A percentile compares a stretch with the other conserved stretches of the same genome.
These are phyloP conservation scores for Drepana arcuata DNA, from an alignment of 1,140 invertebrate genomes.

Conservation along the genomic window DNA sequence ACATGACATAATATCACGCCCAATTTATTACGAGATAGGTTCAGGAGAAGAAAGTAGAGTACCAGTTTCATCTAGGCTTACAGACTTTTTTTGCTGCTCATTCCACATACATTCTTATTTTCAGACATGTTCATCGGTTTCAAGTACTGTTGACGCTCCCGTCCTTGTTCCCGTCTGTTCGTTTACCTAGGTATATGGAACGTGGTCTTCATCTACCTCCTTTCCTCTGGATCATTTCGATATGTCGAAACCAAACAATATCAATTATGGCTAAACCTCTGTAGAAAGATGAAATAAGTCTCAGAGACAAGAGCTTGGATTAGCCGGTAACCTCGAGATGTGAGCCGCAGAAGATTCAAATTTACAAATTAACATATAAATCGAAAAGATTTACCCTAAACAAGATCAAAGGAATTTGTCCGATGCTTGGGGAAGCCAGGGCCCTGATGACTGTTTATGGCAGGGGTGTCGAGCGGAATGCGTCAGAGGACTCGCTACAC, in stretches of 20 bases:
- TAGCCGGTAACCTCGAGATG: constrained; percentile 32
- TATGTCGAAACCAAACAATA: constrained; percentile 12
- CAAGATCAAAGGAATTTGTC: constrained; percentile 67
- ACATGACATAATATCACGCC: too few relatives aligned
- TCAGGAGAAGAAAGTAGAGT: too few relatives aligned
- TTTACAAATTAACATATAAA: constrained; percentile 68
- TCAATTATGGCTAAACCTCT: constrained; percentile 17
- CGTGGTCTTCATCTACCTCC: too few relatives aligned
- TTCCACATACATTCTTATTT: too few relatives aligned
- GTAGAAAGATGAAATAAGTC: constrained; percentile 20
- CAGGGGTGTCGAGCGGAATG: constrained; percentile 25
- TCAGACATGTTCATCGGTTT: too few relatives aligned
- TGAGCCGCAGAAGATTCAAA: constrained; percentile 54
- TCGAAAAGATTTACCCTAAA: constrained; percentile 68
- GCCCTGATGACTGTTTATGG: constrained; percentile 56
- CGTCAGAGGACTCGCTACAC: constrained; percentile 25
- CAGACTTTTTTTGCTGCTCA: too few relatives aligned
- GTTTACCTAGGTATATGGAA: too few relatives aligned
- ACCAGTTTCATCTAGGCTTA: too few relatives aligned
- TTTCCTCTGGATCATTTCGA: too few relatives aligned
- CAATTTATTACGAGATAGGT: too few relatives aligned
- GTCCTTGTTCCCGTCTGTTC: too few relatives aligned
- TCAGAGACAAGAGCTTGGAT: constrained; percentile 26
- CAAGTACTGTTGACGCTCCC: too few relatives aligned
- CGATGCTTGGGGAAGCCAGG: constrained; percentile 29